These are phyloP conservation scores for Zaprionus camerounensis DNA, from an alignment of 1,140 invertebrate species.

Conservation along the genomic window DNA sequence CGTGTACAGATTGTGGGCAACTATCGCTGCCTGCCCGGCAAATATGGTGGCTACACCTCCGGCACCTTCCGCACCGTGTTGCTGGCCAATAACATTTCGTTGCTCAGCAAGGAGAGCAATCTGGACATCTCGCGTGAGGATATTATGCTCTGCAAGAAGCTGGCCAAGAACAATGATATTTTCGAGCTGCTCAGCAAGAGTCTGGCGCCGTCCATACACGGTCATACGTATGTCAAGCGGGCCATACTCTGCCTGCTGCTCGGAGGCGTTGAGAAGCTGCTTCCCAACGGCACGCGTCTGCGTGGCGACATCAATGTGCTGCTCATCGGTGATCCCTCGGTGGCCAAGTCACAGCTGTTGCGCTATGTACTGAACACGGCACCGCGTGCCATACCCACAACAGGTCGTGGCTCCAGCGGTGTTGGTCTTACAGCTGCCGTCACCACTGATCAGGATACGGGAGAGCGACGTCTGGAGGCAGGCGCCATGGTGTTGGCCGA, in stretches of 20 bases:
- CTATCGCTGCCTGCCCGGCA: conserved; percentile 96
- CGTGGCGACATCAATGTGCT: conserved; percentile 99
- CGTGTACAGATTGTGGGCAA: conserved; percentile 97
- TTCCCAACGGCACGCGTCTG: conserved; percentile 97
- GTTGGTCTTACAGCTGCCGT: conserved; percentile 99
- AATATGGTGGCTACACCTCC: conserved; percentile 96
- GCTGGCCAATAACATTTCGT: conserved; percentile 96
- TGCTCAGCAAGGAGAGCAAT: conserved; percentile 95
- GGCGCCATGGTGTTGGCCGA: conserved; percentile 99
- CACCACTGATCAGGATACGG: conserved; percentile 97
- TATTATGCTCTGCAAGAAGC: conserved; percentile 94
- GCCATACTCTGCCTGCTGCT: conserved; percentile 97
- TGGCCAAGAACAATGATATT: conserved; percentile 92
- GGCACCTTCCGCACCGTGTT: conserved; percentile 98
- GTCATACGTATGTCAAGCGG: conserved; percentile 98
- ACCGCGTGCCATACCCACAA: conserved; percentile 97
- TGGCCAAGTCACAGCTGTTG: conserved; percentile 98
- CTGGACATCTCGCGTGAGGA: conserved; percentile 94
- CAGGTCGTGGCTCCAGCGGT: conserved; percentile 97
- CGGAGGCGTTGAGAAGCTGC: conserved; percentile 97
- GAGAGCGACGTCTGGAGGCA: conserved; percentile 95
- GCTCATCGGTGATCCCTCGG: conserved; percentile 99
- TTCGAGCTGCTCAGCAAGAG: conserved; percentile 97
- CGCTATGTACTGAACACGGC: conserved; percentile 97
- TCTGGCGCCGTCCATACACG: conserved; percentile 98